A percentile compares a stretch with the other conserved stretches of the same genome.
phyloP scores from a whole-genome alignment of 2,888 invertebrate genomes.

The Orthosia incerta region DNA sequence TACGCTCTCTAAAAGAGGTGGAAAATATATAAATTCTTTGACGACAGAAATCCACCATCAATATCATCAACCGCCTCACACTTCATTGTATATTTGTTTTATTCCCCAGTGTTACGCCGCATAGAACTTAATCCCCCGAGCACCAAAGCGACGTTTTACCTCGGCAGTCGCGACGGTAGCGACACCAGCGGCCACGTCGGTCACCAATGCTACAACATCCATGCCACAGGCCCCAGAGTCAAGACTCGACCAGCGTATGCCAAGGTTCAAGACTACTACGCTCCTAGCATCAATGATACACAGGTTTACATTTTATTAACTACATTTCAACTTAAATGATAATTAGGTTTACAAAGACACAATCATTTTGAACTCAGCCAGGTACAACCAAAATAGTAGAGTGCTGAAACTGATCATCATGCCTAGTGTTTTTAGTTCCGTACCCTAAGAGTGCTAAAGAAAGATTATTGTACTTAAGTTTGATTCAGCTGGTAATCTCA shows the following conservation, averaged over 20 bases:
- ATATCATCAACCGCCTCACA: too few relatives aligned
- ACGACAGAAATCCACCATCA: too few relatives aligned
- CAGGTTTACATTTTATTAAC: conserved; percentile 79
- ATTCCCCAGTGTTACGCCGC: conserved; percentile 81
- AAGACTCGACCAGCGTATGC: conserved; percentile 88
- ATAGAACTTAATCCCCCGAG: conserved; percentile 80
- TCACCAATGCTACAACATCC: conserved; percentile 79
- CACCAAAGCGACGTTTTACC: conserved; percentile 80
- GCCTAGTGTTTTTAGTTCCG: not conserved
- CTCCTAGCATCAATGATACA: conserved; percentile 89
- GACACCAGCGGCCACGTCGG: conserved; percentile 65
- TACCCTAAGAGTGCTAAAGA: too few relatives aligned
- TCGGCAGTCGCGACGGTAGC: conserved; percentile 73
- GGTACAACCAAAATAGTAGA: too few relatives aligned
- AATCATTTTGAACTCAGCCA: too few relatives aligned
- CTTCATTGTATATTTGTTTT: not conserved
- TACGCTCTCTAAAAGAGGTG: too few relatives aligned
- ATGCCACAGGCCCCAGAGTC: conserved; percentile 80
- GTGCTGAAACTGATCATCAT: conserved; percentile 15
- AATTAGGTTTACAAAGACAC: too few relatives aligned
- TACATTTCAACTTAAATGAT: too few relatives aligned
- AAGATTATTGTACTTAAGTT: not conserved
- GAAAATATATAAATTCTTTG: too few relatives aligned
- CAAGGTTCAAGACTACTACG: conserved; percentile 92
- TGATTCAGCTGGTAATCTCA: not conserved